phyloP scores from a whole-genome alignment of 2,888 invertebrate species.

The Byasa hedistus region DNA sequence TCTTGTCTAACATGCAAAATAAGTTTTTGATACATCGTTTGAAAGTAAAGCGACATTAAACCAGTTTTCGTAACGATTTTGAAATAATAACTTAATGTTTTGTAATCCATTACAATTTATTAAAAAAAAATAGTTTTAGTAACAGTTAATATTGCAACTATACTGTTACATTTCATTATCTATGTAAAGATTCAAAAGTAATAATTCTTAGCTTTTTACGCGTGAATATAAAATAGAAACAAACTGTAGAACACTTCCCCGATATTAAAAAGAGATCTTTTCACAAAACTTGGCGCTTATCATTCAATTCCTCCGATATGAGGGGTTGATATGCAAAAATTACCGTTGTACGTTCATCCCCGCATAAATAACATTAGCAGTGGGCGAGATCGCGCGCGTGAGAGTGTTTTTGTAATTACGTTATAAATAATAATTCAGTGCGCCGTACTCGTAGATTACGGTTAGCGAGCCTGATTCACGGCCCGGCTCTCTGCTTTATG shows the following conservation, averaged over 20 bases:
- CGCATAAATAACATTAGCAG: slow-evolving; percentile 74
- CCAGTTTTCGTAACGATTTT: slow-evolving; percentile 34
- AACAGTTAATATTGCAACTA: neutral
- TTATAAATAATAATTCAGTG: slow-evolving; percentile 77
- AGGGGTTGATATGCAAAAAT: slow-evolving; percentile 75
- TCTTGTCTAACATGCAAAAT: slow-evolving; percentile 71
- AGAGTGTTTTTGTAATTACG: slow-evolving; percentile 78
- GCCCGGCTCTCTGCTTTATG: slow-evolving; percentile 36
- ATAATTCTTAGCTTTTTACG: neutral
- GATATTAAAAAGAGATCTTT: slow-evolving; percentile 6
- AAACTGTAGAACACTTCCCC: neutral
- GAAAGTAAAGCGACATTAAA: slow-evolving; percentile 67
- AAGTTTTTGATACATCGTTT: slow-evolving; percentile 64
- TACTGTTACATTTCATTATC: neutral
- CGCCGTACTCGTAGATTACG: slow-evolving; percentile 66
- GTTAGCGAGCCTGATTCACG: slow-evolving; percentile 66
- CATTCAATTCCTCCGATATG: slow-evolving; percentile 67
- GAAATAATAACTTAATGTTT: neutral
- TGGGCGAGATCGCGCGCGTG: slow-evolving; percentile 65
- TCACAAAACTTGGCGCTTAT: slow-evolving; percentile 45
- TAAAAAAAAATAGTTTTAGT: too few relatives aligned
- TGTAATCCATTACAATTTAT: neutral
- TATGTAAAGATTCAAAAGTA: neutral
- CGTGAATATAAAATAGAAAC: neutral
- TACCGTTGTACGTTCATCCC: slow-evolving; percentile 70